A percentile compares a stretch with the other conserved stretches of the same genome.
Evolutionary conservation across 2,888 invertebrate species (phyloP).

Genomic region (Odiellus spinosus): DNA sequence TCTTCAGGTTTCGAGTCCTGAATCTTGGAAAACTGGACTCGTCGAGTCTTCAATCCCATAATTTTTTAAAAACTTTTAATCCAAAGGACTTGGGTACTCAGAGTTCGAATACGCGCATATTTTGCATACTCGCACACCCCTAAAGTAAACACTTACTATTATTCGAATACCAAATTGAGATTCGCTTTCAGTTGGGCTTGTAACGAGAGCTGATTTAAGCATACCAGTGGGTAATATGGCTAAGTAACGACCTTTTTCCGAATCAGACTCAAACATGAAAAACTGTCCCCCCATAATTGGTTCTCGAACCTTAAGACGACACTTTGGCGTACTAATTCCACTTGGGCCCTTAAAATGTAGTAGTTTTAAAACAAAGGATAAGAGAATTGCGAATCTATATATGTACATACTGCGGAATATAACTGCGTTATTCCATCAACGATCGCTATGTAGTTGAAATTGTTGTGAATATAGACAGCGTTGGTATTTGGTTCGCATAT

Average conservation of each 20-base stretch:
- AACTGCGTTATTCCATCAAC: slow-evolving; percentile 13
- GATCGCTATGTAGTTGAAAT: slow-evolving; percentile 15
- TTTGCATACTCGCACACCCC: no score
- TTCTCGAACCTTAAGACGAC: slow-evolving; percentile 11
- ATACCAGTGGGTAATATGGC: slow-evolving; percentile 14
- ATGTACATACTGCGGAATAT: slow-evolving; percentile 14
- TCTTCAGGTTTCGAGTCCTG: no score
- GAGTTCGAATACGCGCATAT: no score
- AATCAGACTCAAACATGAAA: slow-evolving; percentile 10
- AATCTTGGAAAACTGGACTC: no score
- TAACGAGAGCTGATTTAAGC: slow-evolving; percentile 14
- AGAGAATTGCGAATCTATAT: not conserved
- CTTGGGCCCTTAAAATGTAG: slow-evolving; percentile 7
- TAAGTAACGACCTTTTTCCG: slow-evolving; percentile 12
- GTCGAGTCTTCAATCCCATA: no score
- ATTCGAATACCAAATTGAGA: slow-evolving; percentile 15
- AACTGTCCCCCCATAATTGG: slow-evolving; percentile 14
- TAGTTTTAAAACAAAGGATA: no score
- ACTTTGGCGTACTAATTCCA: slow-evolving; percentile 12
- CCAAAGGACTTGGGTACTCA: no score
- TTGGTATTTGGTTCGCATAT: slow-evolving; percentile 11
- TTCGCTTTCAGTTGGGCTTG: slow-evolving; percentile 14
- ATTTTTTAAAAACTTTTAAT: no score
- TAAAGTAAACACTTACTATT: slow-evolving; percentile 12
- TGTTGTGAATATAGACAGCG: slow-evolving; percentile 12